A percentile compares a stretch with the other conserved stretches of the same genome.
These are phyloP conservation scores for Cranoglanis bouderius DNA, from an alignment of 2,113 vertebrate genomes.

Conservation along the genomic window DNA sequence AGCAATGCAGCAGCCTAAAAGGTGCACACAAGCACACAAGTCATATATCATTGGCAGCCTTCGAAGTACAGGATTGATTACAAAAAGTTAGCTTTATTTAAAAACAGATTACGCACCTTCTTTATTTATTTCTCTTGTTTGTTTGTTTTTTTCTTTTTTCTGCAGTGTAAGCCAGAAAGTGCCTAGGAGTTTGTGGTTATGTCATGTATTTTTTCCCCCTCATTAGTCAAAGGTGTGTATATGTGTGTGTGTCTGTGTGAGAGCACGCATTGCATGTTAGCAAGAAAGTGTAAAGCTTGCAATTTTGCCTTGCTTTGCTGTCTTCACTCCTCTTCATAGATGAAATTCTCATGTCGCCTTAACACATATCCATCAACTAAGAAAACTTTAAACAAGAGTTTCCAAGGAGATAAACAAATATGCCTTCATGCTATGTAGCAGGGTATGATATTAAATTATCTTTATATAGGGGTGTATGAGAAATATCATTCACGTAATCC, in stretches of 20 bases:
- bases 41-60: slow-evolving; percentile 88
- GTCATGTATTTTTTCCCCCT: slow-evolving; percentile 28
- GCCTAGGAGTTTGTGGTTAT: slow-evolving; percentile 26
- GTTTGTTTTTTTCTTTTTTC: slow-evolving; percentile 22
- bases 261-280: neutral
- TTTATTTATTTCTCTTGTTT: slow-evolving; percentile 26
- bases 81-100: slow-evolving; percentile 86
- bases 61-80: slow-evolving; percentile 82
- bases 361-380: slow-evolving; percentile 22
- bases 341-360: neutral
- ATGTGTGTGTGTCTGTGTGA: slow-evolving; percentile 1
- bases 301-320: slow-evolving; percentile 19
- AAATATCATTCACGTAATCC: neutral
- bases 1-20: slow-evolving; percentile 81
- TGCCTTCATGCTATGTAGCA: no score
- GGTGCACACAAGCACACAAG: slow-evolving; percentile 84
- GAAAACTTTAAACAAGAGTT: neutral
- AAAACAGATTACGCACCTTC: slow-evolving; percentile 83
- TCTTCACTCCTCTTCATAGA: slow-evolving; percentile 16
- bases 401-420: neutral
- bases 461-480: neutral
- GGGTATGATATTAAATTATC: neutral
- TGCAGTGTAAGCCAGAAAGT: slow-evolving; percentile 40
- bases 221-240: slow-evolving; percentile 33
- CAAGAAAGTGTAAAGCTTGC: slow-evolving; percentile 2